Evolutionary conservation across 2,888 invertebrate species (phyloP).

Genomic region (Digitonthophagus gazella): DNA sequence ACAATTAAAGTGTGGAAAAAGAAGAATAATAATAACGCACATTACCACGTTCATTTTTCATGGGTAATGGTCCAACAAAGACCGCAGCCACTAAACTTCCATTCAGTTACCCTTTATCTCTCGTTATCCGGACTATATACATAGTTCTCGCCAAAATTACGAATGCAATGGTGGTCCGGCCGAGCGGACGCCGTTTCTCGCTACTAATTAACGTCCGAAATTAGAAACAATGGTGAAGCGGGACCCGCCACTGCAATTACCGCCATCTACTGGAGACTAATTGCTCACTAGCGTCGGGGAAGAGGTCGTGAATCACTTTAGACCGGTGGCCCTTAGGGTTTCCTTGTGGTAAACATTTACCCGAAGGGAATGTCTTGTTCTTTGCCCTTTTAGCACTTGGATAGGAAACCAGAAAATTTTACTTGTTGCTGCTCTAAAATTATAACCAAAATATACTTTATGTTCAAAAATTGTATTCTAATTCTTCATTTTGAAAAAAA

Average conservation of each 20-base stretch:
- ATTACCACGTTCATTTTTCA: neutral
- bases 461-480: too few species aligned
- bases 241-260: neutral
- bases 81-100: neutral
- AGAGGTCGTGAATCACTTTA: neutral
- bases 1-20: too few species aligned
- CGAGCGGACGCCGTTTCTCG: neutral
- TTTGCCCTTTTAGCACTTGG: too few species aligned
- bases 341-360: neutral
- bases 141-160: neutral
- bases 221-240: neutral
- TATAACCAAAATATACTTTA: too few species aligned
- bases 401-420: neutral
- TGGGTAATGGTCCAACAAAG: neutral
- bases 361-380: neutral
- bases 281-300: neutral
- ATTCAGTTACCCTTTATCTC: neutral
- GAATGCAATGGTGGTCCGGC: neutral
- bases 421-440: too few species aligned
- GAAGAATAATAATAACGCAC: neutral
- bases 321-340: neutral
- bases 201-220: neutral
- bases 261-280: neutral
- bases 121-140: neutral
- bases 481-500: too few species aligned